Conservation (phyloP, 2,888 invertebrate genomes). For the Drosophila maculinotata region DNA sequence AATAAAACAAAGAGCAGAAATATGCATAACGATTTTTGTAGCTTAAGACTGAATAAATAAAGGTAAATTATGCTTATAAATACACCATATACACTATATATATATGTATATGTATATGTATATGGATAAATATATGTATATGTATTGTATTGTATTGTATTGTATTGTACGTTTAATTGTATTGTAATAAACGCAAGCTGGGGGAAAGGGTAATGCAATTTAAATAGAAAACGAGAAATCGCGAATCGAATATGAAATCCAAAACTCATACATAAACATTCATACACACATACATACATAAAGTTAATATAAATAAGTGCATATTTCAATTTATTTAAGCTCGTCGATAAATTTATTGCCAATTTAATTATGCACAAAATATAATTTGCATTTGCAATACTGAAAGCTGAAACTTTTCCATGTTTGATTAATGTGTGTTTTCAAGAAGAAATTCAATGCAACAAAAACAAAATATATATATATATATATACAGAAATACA, state of each 20-base stretch:
- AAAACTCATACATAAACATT: constrained; percentile 13
- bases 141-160: constrained; percentile 46
- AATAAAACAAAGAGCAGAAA: constrained; percentile 52
- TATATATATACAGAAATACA: constrained; percentile 12
- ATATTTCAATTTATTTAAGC: constrained; percentile 71
- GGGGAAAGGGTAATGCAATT: constrained; percentile 77
- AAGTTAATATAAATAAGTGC: constrained; percentile 49
- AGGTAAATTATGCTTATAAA: constrained; percentile 69
- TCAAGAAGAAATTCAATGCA: constrained; percentile 1
- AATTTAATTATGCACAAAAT: constrained; percentile 72
- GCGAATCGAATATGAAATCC: constrained; percentile 21
- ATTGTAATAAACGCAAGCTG: constrained; percentile 74
- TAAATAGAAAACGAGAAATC: constrained; percentile 47
- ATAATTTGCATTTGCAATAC: constrained; percentile 48
- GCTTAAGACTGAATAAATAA: constrained; percentile 82
- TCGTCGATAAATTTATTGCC: constrained; percentile 65
- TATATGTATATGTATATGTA: constrained; percentile 18
- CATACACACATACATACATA: constrained; percentile 27
- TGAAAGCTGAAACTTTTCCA: constrained; percentile 43
- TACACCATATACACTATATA: constrained; percentile 32
- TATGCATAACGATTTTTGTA: constrained; percentile 79
- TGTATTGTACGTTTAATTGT: constrained; percentile 72
- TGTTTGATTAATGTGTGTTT: constrained; percentile 67
- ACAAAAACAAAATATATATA: not conserved
- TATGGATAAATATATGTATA: constrained; percentile 20